Conservation (phyloP, 2,113 vertebrate genomes). For the Cichladusa arquata region DNA sequence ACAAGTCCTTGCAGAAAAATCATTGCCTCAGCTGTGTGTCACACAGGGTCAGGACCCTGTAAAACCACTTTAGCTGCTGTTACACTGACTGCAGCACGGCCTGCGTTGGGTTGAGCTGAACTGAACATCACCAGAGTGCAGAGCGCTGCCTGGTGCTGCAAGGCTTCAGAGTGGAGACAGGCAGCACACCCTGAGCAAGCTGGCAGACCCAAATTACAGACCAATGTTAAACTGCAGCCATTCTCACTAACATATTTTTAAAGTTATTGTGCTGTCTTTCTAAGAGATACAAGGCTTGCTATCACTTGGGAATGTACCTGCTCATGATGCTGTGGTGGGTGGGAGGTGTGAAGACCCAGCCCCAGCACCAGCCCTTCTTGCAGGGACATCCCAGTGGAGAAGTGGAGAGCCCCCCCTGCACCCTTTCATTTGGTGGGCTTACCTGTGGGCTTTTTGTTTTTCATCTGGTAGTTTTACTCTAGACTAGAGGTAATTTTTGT, state of each 20-base stretch:
- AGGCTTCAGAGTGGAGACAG: neutral
- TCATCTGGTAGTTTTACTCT: neutral
- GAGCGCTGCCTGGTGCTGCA: rapidly evolving
- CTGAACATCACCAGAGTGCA: neutral
- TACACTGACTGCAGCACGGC: neutral
- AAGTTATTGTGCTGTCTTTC: neutral
- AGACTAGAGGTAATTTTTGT: neutral
- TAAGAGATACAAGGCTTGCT: rapidly evolving
- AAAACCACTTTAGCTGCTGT: neutral
- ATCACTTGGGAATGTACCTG: neutral
- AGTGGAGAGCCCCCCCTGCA: neutral
- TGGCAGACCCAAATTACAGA: neutral
- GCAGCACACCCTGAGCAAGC: too few relatives aligned
- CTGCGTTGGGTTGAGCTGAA: rapidly evolving
- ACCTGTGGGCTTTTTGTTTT: neutral
- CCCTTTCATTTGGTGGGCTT: neutral
- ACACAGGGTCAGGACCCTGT: neutral
- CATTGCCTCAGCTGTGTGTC: neutral
- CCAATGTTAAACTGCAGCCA: neutral
- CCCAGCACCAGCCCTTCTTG: neutral
- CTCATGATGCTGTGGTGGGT: neutral
- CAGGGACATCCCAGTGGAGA: neutral
- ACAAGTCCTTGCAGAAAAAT: neutral
- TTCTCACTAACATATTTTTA: neutral
- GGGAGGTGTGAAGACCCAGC: neutral